Base-by-base conservation (phyloP, 2,888 invertebrate species). In the Ephialtes manifestator region DNA sequence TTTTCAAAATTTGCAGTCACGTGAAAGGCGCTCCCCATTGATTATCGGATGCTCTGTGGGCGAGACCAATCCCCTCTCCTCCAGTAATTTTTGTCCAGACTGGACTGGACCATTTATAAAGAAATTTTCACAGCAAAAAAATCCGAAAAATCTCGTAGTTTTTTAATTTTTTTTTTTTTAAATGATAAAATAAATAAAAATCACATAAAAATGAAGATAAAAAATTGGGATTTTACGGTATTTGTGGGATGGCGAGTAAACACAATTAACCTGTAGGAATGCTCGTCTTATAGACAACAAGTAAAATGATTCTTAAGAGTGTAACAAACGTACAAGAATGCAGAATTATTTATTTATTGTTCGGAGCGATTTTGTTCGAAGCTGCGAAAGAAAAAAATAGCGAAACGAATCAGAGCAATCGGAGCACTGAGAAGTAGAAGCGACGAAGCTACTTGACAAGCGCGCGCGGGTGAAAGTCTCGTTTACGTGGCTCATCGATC, bases 11-110 rank as follows among this genome's bases (percentile, higher is more conserved):
- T 15, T 11, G 31, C 10, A 71, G 77, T 84, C 84, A 84, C 84
- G 84, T 84, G 84, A 81, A 81, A 77, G 77, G 63, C 84, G 84
- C 48, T 46, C 70, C 65, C 81, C 65, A 75, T 84, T 58, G 80
- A 84, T 72, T 78, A 67, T 65, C 71, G 20, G 55, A 5, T 7
- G 31, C 35, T 53, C 39, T 4, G 65, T 39, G 18, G 24, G 28
- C 63, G 18, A 55, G 20, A 48, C 5, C 18, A 28, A 28, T 31
- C 48, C 74, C 60, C 74, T 7, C 58, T 46, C 28, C 31, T 18
- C 15, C 48, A 10, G 8, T 48, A 46, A 46, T 53, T 70, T 65
- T 65, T 65, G 8, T 43, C 20, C 13, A 15, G 28, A n/a, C n/a
- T 4, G 10, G 4, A 11, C 28, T 11, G 24, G 58, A 60, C 60